Conservation (phyloP, 2,797 vertebrate species). For the Chrysocyon brachyurus region DNA sequence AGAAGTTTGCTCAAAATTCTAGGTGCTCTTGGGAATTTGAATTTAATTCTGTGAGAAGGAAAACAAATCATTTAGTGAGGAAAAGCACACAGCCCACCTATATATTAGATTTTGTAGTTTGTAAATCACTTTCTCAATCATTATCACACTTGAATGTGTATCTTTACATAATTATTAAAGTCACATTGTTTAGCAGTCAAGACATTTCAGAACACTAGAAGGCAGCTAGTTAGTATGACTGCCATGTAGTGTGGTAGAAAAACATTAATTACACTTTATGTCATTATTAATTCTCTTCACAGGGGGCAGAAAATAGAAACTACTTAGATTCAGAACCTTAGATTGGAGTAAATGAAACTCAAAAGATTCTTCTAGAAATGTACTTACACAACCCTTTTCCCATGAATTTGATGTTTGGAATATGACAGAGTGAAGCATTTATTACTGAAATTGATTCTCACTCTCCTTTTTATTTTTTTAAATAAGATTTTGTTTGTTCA, state of each 20-base stretch:
- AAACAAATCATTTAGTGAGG: background rate
- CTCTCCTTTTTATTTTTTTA: too few species aligned
- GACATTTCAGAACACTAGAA: constrained; percentile 58
- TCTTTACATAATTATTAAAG: constrained; percentile 49
- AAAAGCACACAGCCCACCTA: background rate
- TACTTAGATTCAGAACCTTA: background rate
- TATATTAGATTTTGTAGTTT: background rate
- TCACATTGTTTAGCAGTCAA: constrained; percentile 44
- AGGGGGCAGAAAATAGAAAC: background rate
- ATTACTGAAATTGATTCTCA: too few species aligned
- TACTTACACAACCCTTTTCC: background rate
- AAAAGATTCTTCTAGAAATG: background rate
- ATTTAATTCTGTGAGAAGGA: background rate
- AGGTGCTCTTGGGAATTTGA: background rate
- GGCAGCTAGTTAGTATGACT: background rate
- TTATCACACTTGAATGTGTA: background rate
- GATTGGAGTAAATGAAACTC: background rate
- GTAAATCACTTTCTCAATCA: background rate
- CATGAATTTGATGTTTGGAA: background rate
- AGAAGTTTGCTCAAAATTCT: background rate
- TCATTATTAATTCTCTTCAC: background rate
- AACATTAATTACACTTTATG: background rate
- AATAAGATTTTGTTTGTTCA: too few species aligned
- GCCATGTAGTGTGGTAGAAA: background rate
- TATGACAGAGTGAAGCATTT: background rate